Evolutionary conservation across 2,113 vertebrate genomes (phyloP).

Genomic region (Notarius lentiginosus): DNA sequence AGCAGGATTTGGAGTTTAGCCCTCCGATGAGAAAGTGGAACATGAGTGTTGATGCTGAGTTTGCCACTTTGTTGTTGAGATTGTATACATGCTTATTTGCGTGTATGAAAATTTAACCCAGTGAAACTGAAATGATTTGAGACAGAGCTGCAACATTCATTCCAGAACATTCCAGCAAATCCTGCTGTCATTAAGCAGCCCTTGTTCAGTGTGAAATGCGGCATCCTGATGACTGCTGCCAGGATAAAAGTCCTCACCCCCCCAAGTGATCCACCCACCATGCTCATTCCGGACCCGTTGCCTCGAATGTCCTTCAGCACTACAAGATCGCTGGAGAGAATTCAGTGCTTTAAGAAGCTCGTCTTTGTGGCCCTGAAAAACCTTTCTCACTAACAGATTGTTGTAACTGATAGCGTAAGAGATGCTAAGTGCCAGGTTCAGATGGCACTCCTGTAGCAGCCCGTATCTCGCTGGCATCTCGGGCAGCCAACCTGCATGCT

Average conservation of each 20-base stretch:
- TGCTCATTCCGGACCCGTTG: background rate
- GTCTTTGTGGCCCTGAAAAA: conserved; percentile 57
- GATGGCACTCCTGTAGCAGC: conserved; percentile 50
- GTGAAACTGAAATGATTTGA: conserved; percentile 43
- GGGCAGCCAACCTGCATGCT: conserved; percentile 44
- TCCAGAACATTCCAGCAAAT: conserved; percentile 26
- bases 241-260: background rate
- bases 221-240: background rate
- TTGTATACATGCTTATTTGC: background rate
- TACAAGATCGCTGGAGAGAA: conserved; percentile 16
- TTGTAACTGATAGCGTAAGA: conserved; percentile 61
- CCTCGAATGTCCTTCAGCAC: conserved; percentile 43
- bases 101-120: conserved; percentile 32
- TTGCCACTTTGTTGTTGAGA: conserved; percentile 25
- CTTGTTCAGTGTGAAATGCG: background rate
- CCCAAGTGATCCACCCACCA: background rate
- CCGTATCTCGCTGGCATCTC: conserved; percentile 57
- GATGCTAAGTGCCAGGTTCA: conserved; percentile 58
- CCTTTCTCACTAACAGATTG: conserved; percentile 55
- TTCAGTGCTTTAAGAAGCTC: conserved; percentile 50
- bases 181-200: conserved; percentile 27
- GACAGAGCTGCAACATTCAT: conserved; percentile 23
- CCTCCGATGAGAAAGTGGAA: background rate
- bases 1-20: conserved; percentile 26
- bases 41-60: conserved; percentile 33